Base-by-base conservation (phyloP, 2,888 invertebrate species). In the Drosophila mercatorum region DNA sequence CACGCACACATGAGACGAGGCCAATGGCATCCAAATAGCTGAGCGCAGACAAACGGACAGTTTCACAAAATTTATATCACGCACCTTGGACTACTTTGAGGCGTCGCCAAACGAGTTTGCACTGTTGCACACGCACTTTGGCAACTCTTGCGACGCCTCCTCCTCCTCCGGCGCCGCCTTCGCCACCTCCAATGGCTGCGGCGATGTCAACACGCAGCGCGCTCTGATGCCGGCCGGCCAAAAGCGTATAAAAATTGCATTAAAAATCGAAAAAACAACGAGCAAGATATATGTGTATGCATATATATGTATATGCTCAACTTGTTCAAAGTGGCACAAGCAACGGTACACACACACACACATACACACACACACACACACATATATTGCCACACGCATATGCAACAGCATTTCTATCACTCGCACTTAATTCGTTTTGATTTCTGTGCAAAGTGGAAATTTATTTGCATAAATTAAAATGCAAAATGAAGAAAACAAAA, bases 381-480 rank as follows among this genome's bases (percentile, higher is more conserved):
- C 22, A 22, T 22, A 22, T 22, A 22, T 44, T 41, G 26, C 38
- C 53, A 53, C 31, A 26, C 31, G 43, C 43, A 67, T 46, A 40
- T 67, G 68, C 75, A 76, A 78, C 86, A 82, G 77, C 81, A 83
- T 81, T 88, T 87, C 87, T 88, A 87, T 86, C 88, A 87, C 88
- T 88, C 87, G 81, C 87, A 88, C 89, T 88, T 87, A 87, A 88
- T 87, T 86, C 88, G 77, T 82, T 88, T 87, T 88, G 87, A 88
- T 87, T 87, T 88, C 85, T 78, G 85, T 89, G 82, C 88, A 89
- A 87, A 90, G 88, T 90, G 90, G 86, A 89, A 88, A 86, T 90
- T 90, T 90, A 90, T 90, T 90, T 89, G 90, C 89, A 90, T 90
- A 90, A 90, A 90, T 90, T 89, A 87, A 82, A 81, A 83, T 72